Evolutionary conservation across 2,113 vertebrate species (phyloP), one percentile per base, ranked within the genome.

Genomic region (Psammodynastes pulverulentus): DNA sequence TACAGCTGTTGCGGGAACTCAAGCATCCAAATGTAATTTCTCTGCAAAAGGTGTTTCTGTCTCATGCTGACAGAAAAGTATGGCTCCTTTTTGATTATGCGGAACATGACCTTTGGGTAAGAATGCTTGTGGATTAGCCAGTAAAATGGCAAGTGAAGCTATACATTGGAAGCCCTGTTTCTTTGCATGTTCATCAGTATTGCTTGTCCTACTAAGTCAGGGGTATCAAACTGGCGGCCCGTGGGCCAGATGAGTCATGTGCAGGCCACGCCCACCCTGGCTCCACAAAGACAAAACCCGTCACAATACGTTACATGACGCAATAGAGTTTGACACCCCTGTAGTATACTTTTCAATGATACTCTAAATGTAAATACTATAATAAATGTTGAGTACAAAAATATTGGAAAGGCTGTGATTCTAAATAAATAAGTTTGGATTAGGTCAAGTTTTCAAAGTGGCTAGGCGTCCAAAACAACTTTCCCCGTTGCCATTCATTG

Each of bases 21-120:
- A 99, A 99, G 97, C 99, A 99, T 96, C 99, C 99, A 92, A 99
- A 99, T 92, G 99, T 99, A 96, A 99, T 99, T 98, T 99, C 99
- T 93, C 98, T 99, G 97, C 99, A 99, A 96, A 99, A 99, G 96
- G 99, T 99, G 96, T 99, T 99, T 97, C 98, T 99, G 96, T 99
- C 99, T 93, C 99, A 99, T 39, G 99, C 99, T 91, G 99, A 99
- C 97, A 98, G 99, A 95, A 99, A 99, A 98, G 99, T 99, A 90
- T 99, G 99, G 99, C 99, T 99, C 97, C 98, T 99, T 90, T 99
- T 99, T 95, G 99, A 99, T 97, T 99, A 99, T 62, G 99, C 99
- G 43, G 99, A 99, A 94, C 99, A 99, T 95, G 99, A 99, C 94
- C 98, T 99, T 94, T 99, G 99, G 99, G 99, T 99, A 99, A 92